Base-by-base conservation (phyloP, 2,888 invertebrate species). In the Hedychridium roseum region DNA sequence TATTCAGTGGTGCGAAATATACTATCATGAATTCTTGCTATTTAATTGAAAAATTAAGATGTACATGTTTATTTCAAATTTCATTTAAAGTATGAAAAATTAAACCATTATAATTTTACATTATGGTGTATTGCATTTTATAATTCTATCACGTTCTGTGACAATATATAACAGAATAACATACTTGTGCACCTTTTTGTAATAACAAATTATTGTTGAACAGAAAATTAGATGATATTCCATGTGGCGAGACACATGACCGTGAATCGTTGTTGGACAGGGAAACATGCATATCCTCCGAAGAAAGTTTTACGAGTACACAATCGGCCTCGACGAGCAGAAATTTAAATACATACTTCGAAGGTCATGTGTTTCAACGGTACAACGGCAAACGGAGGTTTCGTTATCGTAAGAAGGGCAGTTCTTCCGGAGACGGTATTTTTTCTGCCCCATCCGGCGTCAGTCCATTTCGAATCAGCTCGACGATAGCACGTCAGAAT, bases 371-470 rank as follows among this genome's bases (percentile, higher is more conserved):
- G 6, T 17, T 63, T 11, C 49, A 52, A 7, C 28, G 54, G 2
- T 50, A 54, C 4, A 23, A 11, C 9, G 52, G 55, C 6, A 17
- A n/a, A 2, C 55, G 65, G 2, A 49, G 23, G 14, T 65, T 55
- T 16, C 57, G 43, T 23, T 65, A 66, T 4, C 61, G 57, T 14
- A 66, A 57, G 12, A 59, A 60, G 20, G 61, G 52, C 14, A 31
- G 48, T 3, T 48, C 27, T 9, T n/a, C 37, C n/a, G 47, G 28
- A 16, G 51, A 65, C 51, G 53, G 58, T 18, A 54, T 66, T 30
- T 72, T 71, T 27, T 57, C 36, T 20, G 70, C 70, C 6, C 70
- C 72, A 2, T 48, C 59, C 2, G 73, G 73, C 9, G 70, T 73
- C 12, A 70, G 57, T 42, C 65, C 71, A 18, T 70, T 69, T 50